These are phyloP conservation scores for Apostichopus parvimensis DNA, from an alignment of 35 echinoderm and acorn worm genomes.

Conservation along the genomic window DNA sequence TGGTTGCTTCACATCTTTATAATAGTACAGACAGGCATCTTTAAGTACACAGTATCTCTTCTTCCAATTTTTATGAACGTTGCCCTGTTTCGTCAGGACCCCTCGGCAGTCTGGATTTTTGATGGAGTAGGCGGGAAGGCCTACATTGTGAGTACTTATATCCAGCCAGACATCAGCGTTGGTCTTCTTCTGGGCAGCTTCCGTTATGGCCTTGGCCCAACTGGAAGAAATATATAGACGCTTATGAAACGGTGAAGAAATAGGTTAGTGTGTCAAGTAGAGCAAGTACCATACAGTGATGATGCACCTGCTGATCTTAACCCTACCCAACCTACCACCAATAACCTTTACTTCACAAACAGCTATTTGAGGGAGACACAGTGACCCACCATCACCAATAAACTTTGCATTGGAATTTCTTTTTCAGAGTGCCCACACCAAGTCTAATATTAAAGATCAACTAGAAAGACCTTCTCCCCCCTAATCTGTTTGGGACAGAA, in stretches of 20 bases:
- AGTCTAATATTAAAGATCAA: too few species aligned
- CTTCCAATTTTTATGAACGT: constrained; percentile 65
- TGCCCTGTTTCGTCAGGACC: constrained; percentile 78
- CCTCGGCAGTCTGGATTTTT: constrained; percentile 81
- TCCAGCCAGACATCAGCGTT: constrained; percentile 81
- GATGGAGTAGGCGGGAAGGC: constrained; percentile 87
- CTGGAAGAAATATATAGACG: constrained; percentile 30
- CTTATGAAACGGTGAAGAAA: neutral
- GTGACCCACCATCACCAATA: too few species aligned
- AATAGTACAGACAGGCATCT: constrained; percentile 98
- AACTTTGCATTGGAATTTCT: too few species aligned
- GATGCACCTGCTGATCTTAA: too few species aligned
- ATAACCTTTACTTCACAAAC: too few species aligned
- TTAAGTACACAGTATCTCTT: constrained; percentile 89
- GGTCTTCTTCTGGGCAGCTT: constrained; percentile 73
- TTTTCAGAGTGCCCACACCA: too few species aligned
- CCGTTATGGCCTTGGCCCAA: constrained; percentile 81
- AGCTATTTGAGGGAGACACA: too few species aligned
- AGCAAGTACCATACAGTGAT: too few species aligned
- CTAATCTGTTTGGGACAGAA: too few species aligned
- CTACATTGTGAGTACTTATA: constrained; percentile 95
- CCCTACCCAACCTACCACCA: too few species aligned
- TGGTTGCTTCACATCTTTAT: constrained; percentile 73
- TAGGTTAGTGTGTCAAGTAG: too few species aligned
- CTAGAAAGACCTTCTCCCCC: too few species aligned